Evolutionary conservation across 2,797 vertebrate genomes (phyloP), one percentile per base, ranked within the genome.

Genomic region (Poliocrania exsul): DNA sequence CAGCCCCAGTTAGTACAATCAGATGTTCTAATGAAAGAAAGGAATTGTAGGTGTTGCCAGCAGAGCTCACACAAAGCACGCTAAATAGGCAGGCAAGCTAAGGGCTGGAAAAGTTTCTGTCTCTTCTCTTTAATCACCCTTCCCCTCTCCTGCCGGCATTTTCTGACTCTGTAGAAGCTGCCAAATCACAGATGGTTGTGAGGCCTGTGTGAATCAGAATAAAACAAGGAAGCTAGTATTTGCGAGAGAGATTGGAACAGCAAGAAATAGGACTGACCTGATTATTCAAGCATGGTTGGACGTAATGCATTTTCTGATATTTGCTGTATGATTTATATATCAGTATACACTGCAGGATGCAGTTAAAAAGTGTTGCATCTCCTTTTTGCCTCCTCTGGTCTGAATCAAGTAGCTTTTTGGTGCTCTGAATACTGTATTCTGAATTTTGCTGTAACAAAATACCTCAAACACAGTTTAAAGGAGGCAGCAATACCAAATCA

Each of bases 161-260:
- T 90, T 86, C 73, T 91, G 72, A 72, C 84, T 83, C 57, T 5
- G 62, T n/a, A 81, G 71, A 90, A 86, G 82, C 93, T 95, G 96
- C 95, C 94, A 96, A 94, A 93, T 75, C 6, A 3, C 92, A 93
- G 86, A 93, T 93, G 92, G 88, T 24, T 87, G 51, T 78, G 74
- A 49, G 78, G 90, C 89, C 81, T 79, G 50, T 0, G 0, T 62
- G 73, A 92, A 92, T 65, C 85, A 83, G 89, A 88, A 62, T 83
- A 69, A 96, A 89, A 91, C 79, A 93, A 96, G 79, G 58, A 83
- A 88, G 65, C 65, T 58, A 78, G 84, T 94, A 88, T 95, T 93
- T 93, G 72, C 37, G 57, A 58, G 72, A 95, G 51, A 93, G 50
- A 35, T 14, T 93, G 87, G 86, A 97, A 62, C 50, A 79, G 51